Base-by-base conservation (phyloP, 2,888 invertebrate species). In the Oasisia sp. region DNA sequence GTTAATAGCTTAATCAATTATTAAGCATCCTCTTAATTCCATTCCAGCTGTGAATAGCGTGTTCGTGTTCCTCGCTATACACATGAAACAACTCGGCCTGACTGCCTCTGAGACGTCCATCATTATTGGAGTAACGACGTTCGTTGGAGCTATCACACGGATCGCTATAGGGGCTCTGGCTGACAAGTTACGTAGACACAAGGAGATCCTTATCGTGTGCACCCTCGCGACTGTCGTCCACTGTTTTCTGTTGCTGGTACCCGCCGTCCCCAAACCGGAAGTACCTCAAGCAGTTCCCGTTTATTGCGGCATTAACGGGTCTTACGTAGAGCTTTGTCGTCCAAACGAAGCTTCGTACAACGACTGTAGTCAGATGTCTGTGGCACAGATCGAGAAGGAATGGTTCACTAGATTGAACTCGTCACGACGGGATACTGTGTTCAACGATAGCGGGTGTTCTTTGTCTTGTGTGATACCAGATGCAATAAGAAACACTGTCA, bases 151-250 rank as follows among this genome's bases (percentile, higher is more conserved):
- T 92, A 96, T 98, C 91, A 9, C 50, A 1, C 50, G 50, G 50
- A 50, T 14, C 12, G 97, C 98, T 2, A 96, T 98, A 58, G 98
- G 98, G 91, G 98, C 98, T 8, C 96, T 98, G 93, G 98, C 98
- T 91, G 98, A 98, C 96, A 97, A 97, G 96, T 97, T 97, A 95
- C 97, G 97, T 92, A 97, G 98, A 96, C 98, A 98, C 96, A 98
- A 98, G 95, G 97, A 98, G 0, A 98, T 98, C 44, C 97, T 98
- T 93, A 97, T 98, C 94, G 97, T 98, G 93, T 98, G 98, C 92
- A 97, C 98, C 94, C 97, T 98, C 92, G 96, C 98, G 93, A 98
- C 98, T 94, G 97, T 97, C 1, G 97, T 98, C 94, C 98, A 98
- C 96, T 98, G 98, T 95, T 97, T 98, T 5, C 96, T 98, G 94